Conservation (phyloP, 2,888 invertebrate genomes). For the Melanostoma mellinum region DNA sequence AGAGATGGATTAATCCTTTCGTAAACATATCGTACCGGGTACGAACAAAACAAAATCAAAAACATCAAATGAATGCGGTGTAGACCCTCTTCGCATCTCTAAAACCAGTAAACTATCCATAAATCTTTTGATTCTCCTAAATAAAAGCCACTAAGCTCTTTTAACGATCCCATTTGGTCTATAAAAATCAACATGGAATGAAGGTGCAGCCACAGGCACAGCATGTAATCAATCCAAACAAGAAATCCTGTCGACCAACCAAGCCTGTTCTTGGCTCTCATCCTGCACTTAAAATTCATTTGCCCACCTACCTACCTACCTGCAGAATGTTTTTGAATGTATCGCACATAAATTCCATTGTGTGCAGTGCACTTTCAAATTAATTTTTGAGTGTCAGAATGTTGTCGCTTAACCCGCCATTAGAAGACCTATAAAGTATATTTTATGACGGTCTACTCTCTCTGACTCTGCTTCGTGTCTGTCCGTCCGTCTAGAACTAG, state of each 20-base stretch:
- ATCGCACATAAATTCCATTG: constrained; percentile 47
- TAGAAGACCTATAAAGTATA: constrained; percentile 60
- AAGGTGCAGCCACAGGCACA: too few species aligned
- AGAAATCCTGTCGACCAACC: constrained; percentile 25
- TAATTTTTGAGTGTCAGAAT: constrained; percentile 57
- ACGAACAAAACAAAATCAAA: too few species aligned
- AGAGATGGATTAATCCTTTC: too few species aligned
- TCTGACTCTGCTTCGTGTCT: background rate
- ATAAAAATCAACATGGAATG: too few species aligned
- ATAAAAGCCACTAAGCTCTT: too few species aligned
- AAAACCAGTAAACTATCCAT: too few species aligned
- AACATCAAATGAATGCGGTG: too few species aligned
- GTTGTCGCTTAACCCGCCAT: constrained; percentile 58
- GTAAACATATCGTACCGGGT: too few species aligned
- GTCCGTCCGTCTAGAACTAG: background rate
- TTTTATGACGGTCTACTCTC: constrained; percentile 45
- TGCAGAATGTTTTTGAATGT: background rate
- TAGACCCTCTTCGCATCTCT: too few species aligned
- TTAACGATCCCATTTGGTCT: too few species aligned
- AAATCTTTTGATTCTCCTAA: too few species aligned
- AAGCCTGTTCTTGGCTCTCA: background rate
- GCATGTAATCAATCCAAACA: constrained; percentile 16
- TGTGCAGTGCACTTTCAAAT: constrained; percentile 49
- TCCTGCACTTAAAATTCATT: constrained; percentile 29
- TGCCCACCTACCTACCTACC: constrained; percentile 26